Evolutionary conservation across 2,797 vertebrate species (phyloP).

Genomic region (Clarias fuscus): DNA sequence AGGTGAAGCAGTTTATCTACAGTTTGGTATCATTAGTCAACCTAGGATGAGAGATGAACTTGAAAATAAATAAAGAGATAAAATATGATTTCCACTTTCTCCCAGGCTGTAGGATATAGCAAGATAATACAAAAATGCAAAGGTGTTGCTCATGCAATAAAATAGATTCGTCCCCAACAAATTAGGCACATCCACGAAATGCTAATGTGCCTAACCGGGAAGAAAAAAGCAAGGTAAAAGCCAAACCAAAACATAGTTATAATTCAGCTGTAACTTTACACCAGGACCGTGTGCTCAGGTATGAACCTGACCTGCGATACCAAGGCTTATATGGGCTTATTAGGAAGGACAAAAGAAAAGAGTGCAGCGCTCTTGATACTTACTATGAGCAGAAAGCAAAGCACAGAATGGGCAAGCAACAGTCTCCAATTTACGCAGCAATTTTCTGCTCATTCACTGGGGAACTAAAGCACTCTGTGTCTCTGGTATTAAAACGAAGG

Average conservation of each 20-base stretch:
- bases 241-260: constrained; percentile 20
- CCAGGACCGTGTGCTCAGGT: constrained; percentile 47
- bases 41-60: constrained; percentile 5
- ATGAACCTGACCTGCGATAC: constrained; percentile 61
- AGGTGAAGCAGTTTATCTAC: constrained; percentile 14
- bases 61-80: constrained; percentile 7
- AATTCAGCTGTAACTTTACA: constrained; percentile 54
- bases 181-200: constrained; percentile 43
- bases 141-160: constrained; percentile 24
- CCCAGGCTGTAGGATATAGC: constrained; percentile 3
- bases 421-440: constrained; percentile 59
- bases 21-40: constrained; percentile 29
- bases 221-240: constrained; percentile 21
- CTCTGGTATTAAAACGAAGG: constrained; percentile 59
- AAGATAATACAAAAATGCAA: neutral
- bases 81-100: neutral
- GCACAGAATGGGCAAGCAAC: constrained; percentile 47
- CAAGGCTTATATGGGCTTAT: constrained; percentile 71
- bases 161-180: constrained; percentile 33
- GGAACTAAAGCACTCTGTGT: constrained; percentile 54
- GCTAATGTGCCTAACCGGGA: constrained; percentile 30
- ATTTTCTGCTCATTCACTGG: constrained; percentile 55
- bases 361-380: constrained; percentile 39
- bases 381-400: constrained; percentile 52
- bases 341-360: constrained; percentile 61